These are phyloP conservation scores for Plebejus argus DNA, from an alignment of 2,888 invertebrate species.

Conservation along the genomic window DNA sequence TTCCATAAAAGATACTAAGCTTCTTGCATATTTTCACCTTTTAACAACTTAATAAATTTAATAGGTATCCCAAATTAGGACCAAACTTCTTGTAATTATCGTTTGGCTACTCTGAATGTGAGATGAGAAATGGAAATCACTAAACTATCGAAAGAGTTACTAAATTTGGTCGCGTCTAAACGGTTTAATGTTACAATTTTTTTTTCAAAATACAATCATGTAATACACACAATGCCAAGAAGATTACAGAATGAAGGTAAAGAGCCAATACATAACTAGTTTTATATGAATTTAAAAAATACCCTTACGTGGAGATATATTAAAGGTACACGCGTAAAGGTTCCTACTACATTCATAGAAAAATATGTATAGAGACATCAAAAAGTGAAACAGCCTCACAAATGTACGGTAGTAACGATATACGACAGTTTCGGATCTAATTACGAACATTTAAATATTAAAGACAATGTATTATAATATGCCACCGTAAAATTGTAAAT, in stretches of 20 bases:
- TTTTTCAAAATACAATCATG: constrained; percentile 12
- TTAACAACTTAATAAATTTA: neutral
- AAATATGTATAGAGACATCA: constrained; percentile 57
- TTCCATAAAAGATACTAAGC: neutral
- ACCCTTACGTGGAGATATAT: constrained; percentile 34
- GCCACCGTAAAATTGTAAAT: neutral
- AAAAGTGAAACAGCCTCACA: constrained; percentile 58
- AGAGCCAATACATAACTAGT: constrained; percentile 17
- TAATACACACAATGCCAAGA: constrained; percentile 24
- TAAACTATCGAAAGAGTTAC: neutral
- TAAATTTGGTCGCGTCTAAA: constrained; percentile 8
- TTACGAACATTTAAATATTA: constrained; percentile 31
- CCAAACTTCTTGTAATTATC: neutral
- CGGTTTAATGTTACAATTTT: neutral
- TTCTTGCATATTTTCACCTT: neutral
- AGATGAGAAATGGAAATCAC: neutral
- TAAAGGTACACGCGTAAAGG: constrained; percentile 36
- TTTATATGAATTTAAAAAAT: constrained; percentile 32
- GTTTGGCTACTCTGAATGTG: neutral
- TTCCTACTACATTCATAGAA: constrained; percentile 48
- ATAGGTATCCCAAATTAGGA: neutral
- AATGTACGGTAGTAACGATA: constrained; percentile 44
- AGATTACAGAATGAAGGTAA: constrained; percentile 11
- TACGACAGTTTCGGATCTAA: constrained; percentile 38
- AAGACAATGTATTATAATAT: constrained; percentile 31